Percentiles rank a stretch among this genome's conserved stretches.
Conservation (phyloP, 2,113 vertebrate genomes). For the Centropus bengalensis region DNA sequence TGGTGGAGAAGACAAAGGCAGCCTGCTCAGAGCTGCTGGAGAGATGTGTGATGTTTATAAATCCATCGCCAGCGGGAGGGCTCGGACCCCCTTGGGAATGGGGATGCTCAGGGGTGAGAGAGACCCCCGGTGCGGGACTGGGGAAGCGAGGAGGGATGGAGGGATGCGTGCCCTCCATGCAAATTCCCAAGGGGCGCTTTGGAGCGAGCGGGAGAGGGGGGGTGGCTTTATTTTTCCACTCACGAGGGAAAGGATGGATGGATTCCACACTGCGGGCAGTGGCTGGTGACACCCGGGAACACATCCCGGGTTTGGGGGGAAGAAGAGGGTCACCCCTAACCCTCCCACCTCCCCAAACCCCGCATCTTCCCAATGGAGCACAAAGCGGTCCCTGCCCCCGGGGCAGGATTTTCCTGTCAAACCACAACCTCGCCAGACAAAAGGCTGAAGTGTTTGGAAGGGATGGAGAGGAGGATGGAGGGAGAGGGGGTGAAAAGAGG, state of each 20-base stretch:
- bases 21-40: not conserved
- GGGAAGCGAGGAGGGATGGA: not conserved
- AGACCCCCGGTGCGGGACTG: not conserved
- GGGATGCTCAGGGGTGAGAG: not conserved
- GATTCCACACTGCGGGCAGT: not conserved
- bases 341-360: not conserved
- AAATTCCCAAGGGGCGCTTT: not conserved
- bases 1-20: slow-evolving; percentile 47
- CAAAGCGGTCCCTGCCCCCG: slow-evolving; percentile 4
- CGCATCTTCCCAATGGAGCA: not conserved
- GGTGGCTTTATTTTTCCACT: not conserved
- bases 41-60: not conserved
- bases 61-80: not conserved
- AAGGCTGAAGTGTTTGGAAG: slow-evolving; percentile 13
- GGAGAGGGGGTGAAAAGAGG: too few species aligned
- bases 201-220: too few species aligned
- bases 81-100: not conserved
- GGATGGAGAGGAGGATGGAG: too few species aligned
- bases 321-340: not conserved
- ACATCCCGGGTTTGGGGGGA: too few species aligned
- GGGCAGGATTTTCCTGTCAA: slow-evolving; percentile 54
- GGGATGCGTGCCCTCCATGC: not conserved
- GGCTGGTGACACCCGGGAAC: not conserved
- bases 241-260: not conserved
- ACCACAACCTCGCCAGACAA: slow-evolving; percentile 43